Evolutionary conservation across 2,113 vertebrate genomes (phyloP).

Genomic region (pig (Sus scrofa)): DNA sequence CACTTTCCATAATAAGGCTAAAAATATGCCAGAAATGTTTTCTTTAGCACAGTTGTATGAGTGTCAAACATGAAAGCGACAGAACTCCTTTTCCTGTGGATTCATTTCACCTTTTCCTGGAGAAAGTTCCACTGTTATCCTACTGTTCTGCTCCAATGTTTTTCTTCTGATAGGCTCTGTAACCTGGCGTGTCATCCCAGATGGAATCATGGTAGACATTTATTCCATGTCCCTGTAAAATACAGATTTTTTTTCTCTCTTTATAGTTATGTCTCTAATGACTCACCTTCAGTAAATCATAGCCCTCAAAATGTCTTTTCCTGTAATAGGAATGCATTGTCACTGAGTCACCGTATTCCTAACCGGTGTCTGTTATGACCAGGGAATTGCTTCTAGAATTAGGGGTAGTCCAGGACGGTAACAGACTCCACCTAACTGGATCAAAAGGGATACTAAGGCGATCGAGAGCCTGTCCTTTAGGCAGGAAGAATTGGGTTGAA

Average conservation of each 20-base stretch:
- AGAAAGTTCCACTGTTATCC: not conserved
- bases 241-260: conserved; percentile 28
- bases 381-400: not conserved
- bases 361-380: not conserved
- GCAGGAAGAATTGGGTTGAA: not conserved
- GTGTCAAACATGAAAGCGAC: conserved; percentile 78
- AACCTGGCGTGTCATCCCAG: not conserved
- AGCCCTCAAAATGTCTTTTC: conserved; percentile 27
- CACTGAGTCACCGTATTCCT: not conserved
- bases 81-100: conserved; percentile 65
- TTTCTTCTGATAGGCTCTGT: not conserved
- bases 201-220: not conserved
- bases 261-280: conserved; percentile 26
- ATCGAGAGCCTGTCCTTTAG: not conserved
- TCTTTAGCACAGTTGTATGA: conserved; percentile 80
- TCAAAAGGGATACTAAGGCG: not conserved
- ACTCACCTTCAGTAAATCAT: conserved; percentile 53
- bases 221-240: not conserved
- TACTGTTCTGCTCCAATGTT: not conserved
- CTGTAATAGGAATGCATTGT: not conserved
- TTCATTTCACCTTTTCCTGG: conserved; percentile 54
- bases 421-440: not conserved
- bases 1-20: conserved; percentile 89
- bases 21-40: conserved; percentile 90
- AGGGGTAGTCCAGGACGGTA: not conserved